phyloP scores from a whole-genome alignment of 2,797 vertebrate species.

The Pelobates cultripes region DNA sequence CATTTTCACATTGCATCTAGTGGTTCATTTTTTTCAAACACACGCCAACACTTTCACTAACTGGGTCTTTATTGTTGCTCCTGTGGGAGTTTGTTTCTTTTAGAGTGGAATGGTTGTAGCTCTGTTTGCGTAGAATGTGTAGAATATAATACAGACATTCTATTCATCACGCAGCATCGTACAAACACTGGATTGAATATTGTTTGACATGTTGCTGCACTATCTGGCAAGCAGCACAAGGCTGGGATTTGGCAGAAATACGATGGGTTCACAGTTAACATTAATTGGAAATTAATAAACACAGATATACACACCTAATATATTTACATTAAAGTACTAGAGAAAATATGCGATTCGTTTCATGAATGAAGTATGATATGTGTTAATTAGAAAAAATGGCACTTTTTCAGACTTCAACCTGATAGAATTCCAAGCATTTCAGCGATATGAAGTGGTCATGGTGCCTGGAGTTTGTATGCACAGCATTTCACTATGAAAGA shows the following conservation, averaged over 20 bases:
- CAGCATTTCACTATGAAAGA: too few relatives aligned
- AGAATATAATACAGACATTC: conserved; percentile 34
- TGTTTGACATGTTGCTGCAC: neutral
- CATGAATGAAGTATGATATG: too few relatives aligned
- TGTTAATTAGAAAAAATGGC: too few relatives aligned
- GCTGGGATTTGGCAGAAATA: neutral
- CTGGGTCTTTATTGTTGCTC: conserved; percentile 2
- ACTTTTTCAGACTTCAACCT: too few relatives aligned
- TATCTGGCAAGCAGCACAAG: neutral
- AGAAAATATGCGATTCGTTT: too few relatives aligned
- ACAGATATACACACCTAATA: neutral
- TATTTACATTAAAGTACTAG: too few relatives aligned
- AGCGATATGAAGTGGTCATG: too few relatives aligned
- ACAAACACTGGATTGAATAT: neutral
- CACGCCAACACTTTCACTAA: neutral
- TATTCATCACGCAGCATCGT: neutral
- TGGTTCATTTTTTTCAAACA: neutral
- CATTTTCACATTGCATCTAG: neutral
- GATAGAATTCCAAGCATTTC: too few relatives aligned
- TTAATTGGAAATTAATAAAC: neutral
- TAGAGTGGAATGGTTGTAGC: conserved; percentile 34
- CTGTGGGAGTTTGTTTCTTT: conserved; percentile 51
- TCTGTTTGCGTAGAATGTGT: conserved; percentile 4
- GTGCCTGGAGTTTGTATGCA: too few relatives aligned
- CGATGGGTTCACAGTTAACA: neutral